Evolutionary conservation across 1,140 invertebrate species (phyloP).

Genomic region (Mamestra configurata): DNA sequence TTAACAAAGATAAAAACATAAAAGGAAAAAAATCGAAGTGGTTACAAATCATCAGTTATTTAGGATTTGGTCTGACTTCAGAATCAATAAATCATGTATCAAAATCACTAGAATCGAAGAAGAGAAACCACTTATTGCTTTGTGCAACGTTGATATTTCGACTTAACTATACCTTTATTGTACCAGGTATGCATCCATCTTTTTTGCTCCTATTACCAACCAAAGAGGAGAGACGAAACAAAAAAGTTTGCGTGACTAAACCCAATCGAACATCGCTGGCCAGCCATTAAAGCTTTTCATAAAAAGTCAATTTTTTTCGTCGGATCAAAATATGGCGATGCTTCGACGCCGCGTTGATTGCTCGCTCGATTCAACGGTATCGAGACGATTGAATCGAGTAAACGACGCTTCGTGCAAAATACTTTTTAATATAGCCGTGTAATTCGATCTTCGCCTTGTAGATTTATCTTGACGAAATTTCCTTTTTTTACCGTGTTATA

Average conservation of each 20-base stretch:
- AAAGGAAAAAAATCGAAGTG: too few relatives aligned
- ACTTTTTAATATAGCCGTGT: conserved; percentile 30
- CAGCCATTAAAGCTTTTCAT: conserved; percentile 32
- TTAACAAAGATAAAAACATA: too few relatives aligned
- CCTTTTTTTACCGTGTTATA: neutral
- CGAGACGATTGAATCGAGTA: conserved; percentile 8
- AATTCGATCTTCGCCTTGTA: conserved; percentile 35
- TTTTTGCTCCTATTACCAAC: conserved; percentile 18
- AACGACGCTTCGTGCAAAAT: conserved; percentile 38
- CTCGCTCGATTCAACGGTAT: conserved; percentile 11
- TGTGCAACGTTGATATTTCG: neutral
- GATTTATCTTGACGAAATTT: conserved; percentile 46
- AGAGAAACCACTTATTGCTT: conserved; percentile 4
- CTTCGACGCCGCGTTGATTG: conserved; percentile 27
- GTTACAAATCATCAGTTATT: too few relatives aligned
- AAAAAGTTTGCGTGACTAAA: conserved; percentile 44
- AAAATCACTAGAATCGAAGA: neutral
- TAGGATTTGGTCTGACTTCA: too few relatives aligned
- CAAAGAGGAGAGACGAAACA: neutral
- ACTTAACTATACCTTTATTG: neutral
- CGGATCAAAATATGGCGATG: conserved; percentile 12
- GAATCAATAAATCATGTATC: neutral
- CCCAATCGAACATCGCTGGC: conserved; percentile 29
- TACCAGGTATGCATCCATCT: neutral
- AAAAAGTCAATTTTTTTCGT: conserved; percentile 38